A percentile compares a stretch with the other conserved stretches of the same genome.
Evolutionary conservation across 2,113 vertebrate species (phyloP).

Genomic region (Suricata suricatta): DNA sequence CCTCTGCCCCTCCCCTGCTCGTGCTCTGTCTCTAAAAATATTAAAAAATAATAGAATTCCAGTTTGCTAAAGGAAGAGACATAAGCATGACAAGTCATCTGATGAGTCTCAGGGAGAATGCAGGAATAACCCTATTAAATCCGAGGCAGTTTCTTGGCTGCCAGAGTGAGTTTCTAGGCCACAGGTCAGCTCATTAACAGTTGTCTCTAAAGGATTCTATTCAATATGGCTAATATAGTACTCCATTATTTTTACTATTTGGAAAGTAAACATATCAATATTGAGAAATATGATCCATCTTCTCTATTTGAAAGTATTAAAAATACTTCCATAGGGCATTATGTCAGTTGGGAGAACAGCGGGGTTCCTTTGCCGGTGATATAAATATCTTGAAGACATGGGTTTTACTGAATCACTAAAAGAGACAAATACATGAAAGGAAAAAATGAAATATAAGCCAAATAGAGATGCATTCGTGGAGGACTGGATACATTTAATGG

Average conservation of each 20-base stretch:
- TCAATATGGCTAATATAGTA: background rate
- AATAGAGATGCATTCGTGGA: background rate
- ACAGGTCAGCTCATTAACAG: background rate
- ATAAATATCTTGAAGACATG: background rate
- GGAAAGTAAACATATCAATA: background rate
- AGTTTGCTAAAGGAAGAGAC: background rate
- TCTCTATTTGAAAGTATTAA: slow-evolving; percentile 19
- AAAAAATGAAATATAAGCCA: background rate
- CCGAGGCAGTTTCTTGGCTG: background rate
- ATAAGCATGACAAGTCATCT: background rate
- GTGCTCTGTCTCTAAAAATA: too few relatives aligned
- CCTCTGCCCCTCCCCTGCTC: too few relatives aligned
- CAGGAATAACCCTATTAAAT: background rate
- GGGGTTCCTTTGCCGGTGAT: background rate
- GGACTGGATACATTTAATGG: background rate
- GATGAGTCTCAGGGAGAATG: background rate
- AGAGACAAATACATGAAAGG: background rate
- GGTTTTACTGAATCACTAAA: background rate
- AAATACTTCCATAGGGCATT: background rate
- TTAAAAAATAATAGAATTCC: background rate
- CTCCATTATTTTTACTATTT: background rate
- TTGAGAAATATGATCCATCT: background rate
- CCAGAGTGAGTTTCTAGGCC: background rate
- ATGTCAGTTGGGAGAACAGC: background rate
- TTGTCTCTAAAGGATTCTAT: background rate